Evolutionary conservation across 2,888 invertebrate species (phyloP), one percentile per base, ranked within the genome.

Genomic region (Panzeria rudis): DNA sequence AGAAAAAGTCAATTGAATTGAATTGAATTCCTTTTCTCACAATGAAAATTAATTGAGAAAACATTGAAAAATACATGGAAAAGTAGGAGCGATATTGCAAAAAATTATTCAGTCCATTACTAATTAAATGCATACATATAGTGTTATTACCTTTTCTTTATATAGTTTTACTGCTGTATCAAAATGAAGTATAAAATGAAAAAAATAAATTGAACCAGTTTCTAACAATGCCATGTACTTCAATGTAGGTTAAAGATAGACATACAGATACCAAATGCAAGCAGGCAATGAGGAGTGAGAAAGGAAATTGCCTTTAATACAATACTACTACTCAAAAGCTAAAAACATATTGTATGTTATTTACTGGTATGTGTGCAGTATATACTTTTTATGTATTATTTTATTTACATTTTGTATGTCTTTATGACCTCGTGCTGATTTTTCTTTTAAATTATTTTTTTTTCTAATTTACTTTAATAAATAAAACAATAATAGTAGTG

Each of bases 401-500:
- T 64, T 73, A 47, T 79, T 56, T 72, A 72, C 71, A 72, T 56
- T 59, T 50, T 72, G 9, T 80, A 54, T 76, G 17, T 80, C 44
- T 71, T 75, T 38, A 77, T 71, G 85, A 79, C 85, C 85, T 85
- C 85, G 85, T 85, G 82, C 85, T 69, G 77, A 82, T 85, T 85
- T 82, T 85, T 73, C 23, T 62, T 75, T 29, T 32, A 38, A 35
- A 11, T n/a, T 50, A 7, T 62, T 62, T 61, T 38, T 29, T 50
- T 47, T 11, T 54, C 11, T 44, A 71, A 66, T 29, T 47, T 73
- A 66, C 50, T 80, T 66, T 32, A 59, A 73, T 56, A 80, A 64
- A 41, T 71, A 29, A 25, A 68, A 59, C 4, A 59, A 72, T n/a
- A 52, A 72, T 32, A 44, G 11, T 38, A 69, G 41, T 32, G 35